phyloP scores from a whole-genome alignment of 2,113 vertebrate genomes.

The Oreochromis spilurus region DNA sequence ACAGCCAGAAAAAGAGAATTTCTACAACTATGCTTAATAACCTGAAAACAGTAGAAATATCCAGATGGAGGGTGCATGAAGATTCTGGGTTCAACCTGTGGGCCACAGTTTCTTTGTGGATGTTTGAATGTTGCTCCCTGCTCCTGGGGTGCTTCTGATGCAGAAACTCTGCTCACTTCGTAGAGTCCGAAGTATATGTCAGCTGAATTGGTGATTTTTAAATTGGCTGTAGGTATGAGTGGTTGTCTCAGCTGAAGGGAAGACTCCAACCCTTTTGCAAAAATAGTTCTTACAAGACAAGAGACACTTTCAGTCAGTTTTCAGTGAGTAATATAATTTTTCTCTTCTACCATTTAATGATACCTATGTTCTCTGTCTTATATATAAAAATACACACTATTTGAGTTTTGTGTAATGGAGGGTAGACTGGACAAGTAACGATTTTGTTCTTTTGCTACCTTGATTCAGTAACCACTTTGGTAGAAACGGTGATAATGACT shows the following conservation, averaged over 20 bases:
- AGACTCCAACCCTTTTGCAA: not conserved
- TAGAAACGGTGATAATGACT: not conserved
- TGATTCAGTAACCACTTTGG: not conserved
- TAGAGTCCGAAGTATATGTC: not conserved
- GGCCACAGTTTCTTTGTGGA: not conserved
- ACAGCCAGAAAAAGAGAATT: not conserved
- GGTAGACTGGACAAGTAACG: not conserved
- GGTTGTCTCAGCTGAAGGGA: accelerated
- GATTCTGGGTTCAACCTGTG: not conserved
- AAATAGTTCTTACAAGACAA: not conserved
- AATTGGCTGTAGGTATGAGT: not conserved
- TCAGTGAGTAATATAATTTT: not conserved
- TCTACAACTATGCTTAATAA: not conserved
- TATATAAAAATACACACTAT: not conserved
- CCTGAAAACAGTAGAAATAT: not conserved
- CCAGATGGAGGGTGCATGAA: not conserved
- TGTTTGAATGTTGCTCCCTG: not conserved
- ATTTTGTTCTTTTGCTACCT: not conserved
- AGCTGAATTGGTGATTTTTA: not conserved
- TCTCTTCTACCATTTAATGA: not conserved
- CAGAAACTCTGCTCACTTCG: not conserved
- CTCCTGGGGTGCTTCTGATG: not conserved
- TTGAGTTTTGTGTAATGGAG: not conserved
- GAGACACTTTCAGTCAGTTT: not conserved
- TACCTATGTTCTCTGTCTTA: not conserved